A percentile compares a stretch with the other conserved stretches of the same genome.
phyloP scores from a whole-genome alignment of 2,888 invertebrate species.

The Drosophila melanosoma region DNA sequence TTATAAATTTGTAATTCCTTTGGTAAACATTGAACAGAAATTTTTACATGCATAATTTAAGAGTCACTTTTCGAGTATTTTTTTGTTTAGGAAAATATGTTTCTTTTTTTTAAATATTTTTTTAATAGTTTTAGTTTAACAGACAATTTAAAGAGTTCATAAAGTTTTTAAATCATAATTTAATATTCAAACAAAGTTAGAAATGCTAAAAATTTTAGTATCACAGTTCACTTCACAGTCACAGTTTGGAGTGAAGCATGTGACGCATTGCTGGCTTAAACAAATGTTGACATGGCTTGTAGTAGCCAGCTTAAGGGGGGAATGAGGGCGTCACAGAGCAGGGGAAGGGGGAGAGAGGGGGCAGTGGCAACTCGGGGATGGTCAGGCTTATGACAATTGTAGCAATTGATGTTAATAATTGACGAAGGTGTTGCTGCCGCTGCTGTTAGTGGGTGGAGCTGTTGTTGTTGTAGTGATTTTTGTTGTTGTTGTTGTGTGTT shows the following conservation, averaged over 20 bases:
- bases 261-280: constrained; percentile 3
- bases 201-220: neutral
- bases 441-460: constrained; percentile 63
- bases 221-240: constrained; percentile 8
- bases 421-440: constrained; percentile 74
- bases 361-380: constrained; percentile 45
- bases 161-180: neutral
- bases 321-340: neutral
- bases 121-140: neutral
- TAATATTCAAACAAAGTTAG: neutral
- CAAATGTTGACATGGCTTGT: constrained; percentile 14
- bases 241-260: constrained; percentile 7
- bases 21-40: neutral
- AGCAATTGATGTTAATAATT: constrained; percentile 83
- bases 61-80: neutral
- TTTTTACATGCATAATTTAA: neutral
- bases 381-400: constrained; percentile 80
- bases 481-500: constrained; percentile 22
- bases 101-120: neutral
- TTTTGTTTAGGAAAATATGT: neutral
- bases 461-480: constrained; percentile 31
- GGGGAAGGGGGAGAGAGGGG: neutral
- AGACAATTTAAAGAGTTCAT: neutral
- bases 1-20: neutral
- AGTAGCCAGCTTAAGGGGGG: constrained; percentile 1